A percentile compares a stretch with the other conserved stretches of the same genome.
phyloP scores from a whole-genome alignment of 2,797 vertebrate species.

The Orestias chungarensis region DNA sequence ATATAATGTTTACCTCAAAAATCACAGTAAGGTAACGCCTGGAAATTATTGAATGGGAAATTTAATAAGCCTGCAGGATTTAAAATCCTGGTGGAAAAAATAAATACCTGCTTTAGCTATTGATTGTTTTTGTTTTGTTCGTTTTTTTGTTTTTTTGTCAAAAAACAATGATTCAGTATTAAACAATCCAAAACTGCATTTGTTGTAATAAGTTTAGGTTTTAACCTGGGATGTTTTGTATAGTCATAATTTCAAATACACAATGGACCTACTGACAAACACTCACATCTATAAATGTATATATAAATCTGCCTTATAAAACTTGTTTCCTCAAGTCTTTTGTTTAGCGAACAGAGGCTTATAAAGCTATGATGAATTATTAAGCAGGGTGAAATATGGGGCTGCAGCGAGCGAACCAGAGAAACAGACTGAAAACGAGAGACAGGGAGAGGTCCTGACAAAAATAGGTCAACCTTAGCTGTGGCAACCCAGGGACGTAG shows the following conservation, averaged over 20 bases:
- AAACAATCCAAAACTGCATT: too few relatives aligned
- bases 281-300: conserved; percentile 18
- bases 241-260: conserved; percentile 7
- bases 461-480: conserved; percentile 83
- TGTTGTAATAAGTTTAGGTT: too few relatives aligned
- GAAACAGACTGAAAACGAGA: conserved; percentile 28
- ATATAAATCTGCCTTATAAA: conserved; percentile 52
- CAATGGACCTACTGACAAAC: conserved; percentile 29
- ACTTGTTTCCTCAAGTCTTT: conserved; percentile 59
- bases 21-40: too few relatives aligned
- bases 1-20: too few relatives aligned
- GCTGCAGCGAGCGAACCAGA: conserved; percentile 52
- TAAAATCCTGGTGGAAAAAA: too few relatives aligned
- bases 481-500: conserved; percentile 76
- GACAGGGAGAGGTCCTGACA: conserved; percentile 69
- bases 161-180: too few relatives aligned
- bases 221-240: too few relatives aligned
- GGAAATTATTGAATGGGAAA: too few relatives aligned
- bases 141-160: too few relatives aligned
- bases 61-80: too few relatives aligned
- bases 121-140: too few relatives aligned
- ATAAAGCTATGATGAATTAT: conserved; percentile 77
- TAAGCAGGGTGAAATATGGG: conserved; percentile 78
- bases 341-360: conserved; percentile 64
- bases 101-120: too few relatives aligned